phyloP scores from a whole-genome alignment of 2,797 vertebrate species.

The Sebastes matsubarae region DNA sequence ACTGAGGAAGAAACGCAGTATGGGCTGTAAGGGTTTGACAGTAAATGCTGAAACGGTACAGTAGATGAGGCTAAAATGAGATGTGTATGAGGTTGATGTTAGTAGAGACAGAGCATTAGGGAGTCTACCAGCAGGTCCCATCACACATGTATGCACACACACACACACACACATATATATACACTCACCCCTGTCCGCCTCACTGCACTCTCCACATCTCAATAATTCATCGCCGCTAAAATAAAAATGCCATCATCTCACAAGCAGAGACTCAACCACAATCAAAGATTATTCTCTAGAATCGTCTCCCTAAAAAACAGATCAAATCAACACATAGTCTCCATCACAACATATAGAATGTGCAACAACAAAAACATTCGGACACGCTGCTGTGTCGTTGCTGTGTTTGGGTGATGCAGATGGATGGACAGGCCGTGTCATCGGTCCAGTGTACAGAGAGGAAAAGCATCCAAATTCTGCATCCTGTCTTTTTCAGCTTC shows the following conservation, averaged over 20 bases:
- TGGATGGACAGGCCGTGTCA: slow-evolving; percentile 3
- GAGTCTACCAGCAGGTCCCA: slow-evolving; percentile 61
- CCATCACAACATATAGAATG: neutral
- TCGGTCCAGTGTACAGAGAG: slow-evolving; percentile 5
- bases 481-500: slow-evolving; percentile 19
- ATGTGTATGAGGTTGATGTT: slow-evolving; percentile 31
- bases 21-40: neutral
- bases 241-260: slow-evolving; percentile 81
- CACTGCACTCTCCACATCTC: slow-evolving; percentile 78
- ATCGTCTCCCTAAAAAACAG: neutral
- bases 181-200: slow-evolving; percentile 56
- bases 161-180: slow-evolving; percentile 14
- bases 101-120: slow-evolving; percentile 41
- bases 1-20: neutral
- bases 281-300: slow-evolving; percentile 47
- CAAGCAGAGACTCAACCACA: slow-evolving; percentile 58
- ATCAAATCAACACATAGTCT: slow-evolving; percentile 5
- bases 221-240: slow-evolving; percentile 84
- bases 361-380: neutral
- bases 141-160: slow-evolving; percentile 62
- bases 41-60: slow-evolving; percentile 15
- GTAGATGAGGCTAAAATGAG: slow-evolving; percentile 46
- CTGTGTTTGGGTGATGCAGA: slow-evolving; percentile 12
- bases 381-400: neutral
- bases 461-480: slow-evolving; percentile 32